Percentiles rank a stretch among this genome's conserved stretches.
phyloP scores from a whole-genome alignment of 2,113 vertebrate species.

The Thryonomys swinderianus region DNA sequence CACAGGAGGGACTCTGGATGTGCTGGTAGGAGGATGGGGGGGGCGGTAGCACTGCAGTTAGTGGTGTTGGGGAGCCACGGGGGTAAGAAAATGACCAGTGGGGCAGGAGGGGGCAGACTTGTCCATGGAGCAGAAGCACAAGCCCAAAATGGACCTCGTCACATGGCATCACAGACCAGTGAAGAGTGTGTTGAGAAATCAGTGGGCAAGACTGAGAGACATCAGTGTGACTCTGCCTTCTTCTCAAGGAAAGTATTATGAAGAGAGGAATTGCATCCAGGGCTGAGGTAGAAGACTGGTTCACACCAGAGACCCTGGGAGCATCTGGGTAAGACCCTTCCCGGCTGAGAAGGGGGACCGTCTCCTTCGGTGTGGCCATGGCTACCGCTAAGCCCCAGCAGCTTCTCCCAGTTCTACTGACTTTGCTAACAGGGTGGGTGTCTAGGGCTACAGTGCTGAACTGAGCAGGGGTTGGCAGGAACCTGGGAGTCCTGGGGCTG shows the following conservation, averaged over 20 bases:
- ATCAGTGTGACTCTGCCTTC: not conserved
- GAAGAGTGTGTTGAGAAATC: not conserved
- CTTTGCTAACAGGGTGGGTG: not conserved
- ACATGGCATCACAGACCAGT: not conserved
- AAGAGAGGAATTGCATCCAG: constrained; percentile 87
- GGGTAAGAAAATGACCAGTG: not conserved
- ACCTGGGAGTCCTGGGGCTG: not conserved
- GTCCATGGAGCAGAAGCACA: not conserved
- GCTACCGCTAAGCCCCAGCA: not conserved
- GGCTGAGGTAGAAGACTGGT: constrained; percentile 90
- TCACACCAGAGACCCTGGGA: constrained; percentile 85
- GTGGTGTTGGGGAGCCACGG: fast-evolving
- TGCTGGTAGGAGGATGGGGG: not conserved
- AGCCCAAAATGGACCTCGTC: not conserved
- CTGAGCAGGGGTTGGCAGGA: not conserved
- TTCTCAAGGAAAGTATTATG: constrained; percentile 89
- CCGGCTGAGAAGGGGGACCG: not conserved
- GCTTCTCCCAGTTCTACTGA: not conserved
- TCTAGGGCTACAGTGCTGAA: not conserved
- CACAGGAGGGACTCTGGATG: not conserved
- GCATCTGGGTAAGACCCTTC: constrained; percentile 87
- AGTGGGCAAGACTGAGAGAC: fast-evolving
- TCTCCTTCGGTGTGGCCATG: fast-evolving
- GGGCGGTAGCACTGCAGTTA: no score
- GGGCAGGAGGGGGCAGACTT: not conserved